A percentile compares a stretch with the other conserved stretches of the same genome.
phyloP scores from a whole-genome alignment of 2,797 vertebrate genomes.

The Argyrosomus regius region DNA sequence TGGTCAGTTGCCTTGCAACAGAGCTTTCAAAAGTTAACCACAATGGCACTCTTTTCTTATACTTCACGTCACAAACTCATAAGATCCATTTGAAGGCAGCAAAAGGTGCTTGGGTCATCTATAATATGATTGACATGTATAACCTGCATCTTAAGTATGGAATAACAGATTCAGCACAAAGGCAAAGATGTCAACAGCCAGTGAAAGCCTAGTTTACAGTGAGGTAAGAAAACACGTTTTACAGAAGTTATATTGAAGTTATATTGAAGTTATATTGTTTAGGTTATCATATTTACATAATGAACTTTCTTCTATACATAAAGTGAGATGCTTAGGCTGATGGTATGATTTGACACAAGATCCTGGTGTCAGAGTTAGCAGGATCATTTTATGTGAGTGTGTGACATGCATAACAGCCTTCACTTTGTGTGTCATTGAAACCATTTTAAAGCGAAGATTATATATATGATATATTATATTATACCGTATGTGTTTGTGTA shows the following conservation, averaged over 20 bases:
- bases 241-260: background rate
- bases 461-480: background rate
- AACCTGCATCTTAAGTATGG: background rate
- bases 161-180: conserved; percentile 13
- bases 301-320: background rate
- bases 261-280: background rate
- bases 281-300: background rate
- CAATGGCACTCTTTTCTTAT: conserved; percentile 18
- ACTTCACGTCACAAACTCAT: conserved; percentile 15
- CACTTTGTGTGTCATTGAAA: background rate
- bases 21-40: conserved; percentile 35
- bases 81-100: conserved; percentile 4
- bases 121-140: background rate
- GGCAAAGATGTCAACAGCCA: background rate
- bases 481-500: conserved; percentile 5
- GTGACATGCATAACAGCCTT: background rate
- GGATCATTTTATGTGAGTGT: background rate
- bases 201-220: background rate
- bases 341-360: background rate
- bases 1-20: conserved; percentile 20
- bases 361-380: background rate
- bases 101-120: conserved; percentile 1
- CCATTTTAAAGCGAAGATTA: conserved; percentile 3
- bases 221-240: background rate
- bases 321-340: background rate